These are phyloP conservation scores for Dasypus novemcinctus DNA, from an alignment of 2,113 vertebrate genomes.

Conservation along the genomic window DNA sequence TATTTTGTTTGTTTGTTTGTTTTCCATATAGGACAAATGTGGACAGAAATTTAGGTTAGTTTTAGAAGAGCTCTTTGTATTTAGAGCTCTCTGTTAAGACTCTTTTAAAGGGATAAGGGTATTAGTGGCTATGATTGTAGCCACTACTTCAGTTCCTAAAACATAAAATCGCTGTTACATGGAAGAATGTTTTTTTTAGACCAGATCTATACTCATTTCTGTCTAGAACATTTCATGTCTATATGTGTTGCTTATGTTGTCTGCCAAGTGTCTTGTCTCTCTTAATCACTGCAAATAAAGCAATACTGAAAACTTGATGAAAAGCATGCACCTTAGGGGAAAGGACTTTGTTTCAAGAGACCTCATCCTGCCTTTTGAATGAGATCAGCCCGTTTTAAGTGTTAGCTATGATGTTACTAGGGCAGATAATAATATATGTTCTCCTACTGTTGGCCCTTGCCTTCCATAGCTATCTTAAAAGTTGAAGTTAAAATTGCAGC, in stretches of 20 bases:
- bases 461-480: constrained; percentile 59
- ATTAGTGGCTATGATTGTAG: constrained; percentile 29
- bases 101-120: constrained; percentile 53
- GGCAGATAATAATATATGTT: constrained; percentile 39
- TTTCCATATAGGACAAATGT: constrained; percentile 22
- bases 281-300: constrained; percentile 77
- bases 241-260: constrained; percentile 60
- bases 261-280: constrained; percentile 52
- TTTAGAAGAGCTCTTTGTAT: constrained; percentile 47
- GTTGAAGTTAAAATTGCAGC: constrained; percentile 45
- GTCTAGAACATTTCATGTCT: constrained; percentile 69
- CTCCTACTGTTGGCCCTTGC: constrained; percentile 41
- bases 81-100: constrained; percentile 19
- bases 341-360: constrained; percentile 62
- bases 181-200: constrained; percentile 54
- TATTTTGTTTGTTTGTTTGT: background rate
- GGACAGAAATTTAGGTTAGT: constrained; percentile 44
- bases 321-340: constrained; percentile 74
- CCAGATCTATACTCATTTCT: constrained; percentile 62
- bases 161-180: constrained; percentile 69
- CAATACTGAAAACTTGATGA: constrained; percentile 74
- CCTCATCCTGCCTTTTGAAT: constrained; percentile 47
- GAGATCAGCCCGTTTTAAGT: constrained; percentile 60
- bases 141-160: constrained; percentile 19
- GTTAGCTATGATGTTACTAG: constrained; percentile 55